Evolutionary conservation across 2,888 invertebrate species (phyloP), one percentile per base, ranked within the genome.

Genomic region (Ceraclea dissimilis): DNA sequence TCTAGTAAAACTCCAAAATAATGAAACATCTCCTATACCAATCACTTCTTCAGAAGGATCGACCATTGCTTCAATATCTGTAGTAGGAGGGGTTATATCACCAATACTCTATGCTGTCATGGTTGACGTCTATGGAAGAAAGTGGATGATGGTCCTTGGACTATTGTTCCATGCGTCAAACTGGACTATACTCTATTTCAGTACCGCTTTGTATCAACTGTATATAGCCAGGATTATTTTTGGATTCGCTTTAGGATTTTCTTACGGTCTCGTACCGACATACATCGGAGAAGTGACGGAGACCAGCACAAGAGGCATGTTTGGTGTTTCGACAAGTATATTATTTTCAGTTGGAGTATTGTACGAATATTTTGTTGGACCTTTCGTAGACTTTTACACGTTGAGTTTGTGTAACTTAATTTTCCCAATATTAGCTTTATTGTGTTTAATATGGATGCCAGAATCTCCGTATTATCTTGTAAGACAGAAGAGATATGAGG

Each of bases 391-490:
- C 50, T 52, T 51, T 31, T 26, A 49, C 21, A 18, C 43, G 2
- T 18, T 60, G 8, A 46, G 44, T 43, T 44, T 19, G 20, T 33
- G 50, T 2, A 48, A 44, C 16, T 26, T 51, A 26, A 46, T 26
- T 18, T 55, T 55, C 49, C 61, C 63, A 43, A 47, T 60, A 22
- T 49, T 62, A 11, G 53, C 51, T 18, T 20, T 61, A 16, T 6
- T 59, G 20, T 51, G 22, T 22, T 61, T 63, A 39, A 17, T 60
- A 4, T 61, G 63, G 59, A 60, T 62, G 57, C 59, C 60, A 2
- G 63, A 63, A 54, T 59, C 61, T 1, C 63, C 62, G 10, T 60
- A 62, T 44, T 62, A 55, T 54, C 54, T 56, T 11, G 47, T 61
- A 22, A 58, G 62, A 47, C 59, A 60, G 53, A 54, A 53, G 2